Percentiles rank a stretch among this genome's conserved stretches.
Evolutionary conservation across 2,888 invertebrate genomes (phyloP).

Genomic region (Callyntrura guangdongensis): DNA sequence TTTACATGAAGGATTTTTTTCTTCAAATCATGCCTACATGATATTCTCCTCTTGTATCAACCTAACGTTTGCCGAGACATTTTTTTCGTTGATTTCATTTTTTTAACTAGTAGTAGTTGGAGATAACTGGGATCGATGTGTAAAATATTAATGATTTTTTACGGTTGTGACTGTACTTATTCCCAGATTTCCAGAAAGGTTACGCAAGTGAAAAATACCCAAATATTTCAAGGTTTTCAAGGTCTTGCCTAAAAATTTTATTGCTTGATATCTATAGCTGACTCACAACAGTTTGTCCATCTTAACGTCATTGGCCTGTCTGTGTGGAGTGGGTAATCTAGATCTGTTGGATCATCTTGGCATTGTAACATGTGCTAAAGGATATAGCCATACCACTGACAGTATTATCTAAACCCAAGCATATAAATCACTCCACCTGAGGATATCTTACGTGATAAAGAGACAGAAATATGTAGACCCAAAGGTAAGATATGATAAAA

Average conservation of each 20-base stretch:
- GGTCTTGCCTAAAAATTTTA: constrained; percentile 19
- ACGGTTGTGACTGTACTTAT: neutral
- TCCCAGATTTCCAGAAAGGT: constrained; percentile 4
- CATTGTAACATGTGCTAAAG: neutral
- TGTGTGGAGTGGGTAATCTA: constrained; percentile 4
- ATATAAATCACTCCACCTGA: constrained; percentile 62
- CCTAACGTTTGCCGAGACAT: too few relatives aligned
- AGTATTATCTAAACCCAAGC: constrained; percentile 10
- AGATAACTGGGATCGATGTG: neutral
- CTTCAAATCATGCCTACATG: too few relatives aligned
- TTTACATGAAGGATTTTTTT: too few relatives aligned
- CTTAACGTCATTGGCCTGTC: constrained; percentile 11
- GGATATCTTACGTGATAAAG: constrained; percentile 46
- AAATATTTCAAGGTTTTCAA: constrained; percentile 9
- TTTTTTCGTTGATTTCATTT: too few relatives aligned
- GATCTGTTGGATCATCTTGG: constrained; percentile 3
- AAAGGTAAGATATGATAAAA: constrained; percentile 12
- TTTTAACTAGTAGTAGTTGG: too few relatives aligned
- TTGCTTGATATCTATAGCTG: constrained; percentile 3
- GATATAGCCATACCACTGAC: neutral
- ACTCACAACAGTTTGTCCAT: neutral
- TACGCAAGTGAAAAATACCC: neutral
- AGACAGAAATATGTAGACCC: constrained; percentile 22
- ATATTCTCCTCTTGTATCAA: too few relatives aligned
- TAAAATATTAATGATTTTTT: neutral